Conservation (phyloP, 2,797 vertebrate species). For the Anomalospiza imberbis region DNA sequence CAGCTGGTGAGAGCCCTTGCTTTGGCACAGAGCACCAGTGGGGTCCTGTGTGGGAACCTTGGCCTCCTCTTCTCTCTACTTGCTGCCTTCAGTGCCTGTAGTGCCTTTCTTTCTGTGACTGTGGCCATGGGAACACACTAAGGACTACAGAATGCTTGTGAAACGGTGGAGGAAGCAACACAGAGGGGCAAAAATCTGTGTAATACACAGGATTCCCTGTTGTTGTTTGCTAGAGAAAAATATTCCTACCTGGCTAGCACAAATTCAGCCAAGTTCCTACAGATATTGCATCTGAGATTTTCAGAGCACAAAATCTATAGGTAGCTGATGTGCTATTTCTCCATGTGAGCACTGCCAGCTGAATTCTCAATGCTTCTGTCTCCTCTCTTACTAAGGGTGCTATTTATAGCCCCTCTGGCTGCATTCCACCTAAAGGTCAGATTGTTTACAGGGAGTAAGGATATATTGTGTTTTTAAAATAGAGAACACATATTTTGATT, state of each 20-base stretch:
- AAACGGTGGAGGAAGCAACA: neutral
- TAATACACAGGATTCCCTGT: neutral
- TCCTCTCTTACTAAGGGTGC: slow-evolving; percentile 19
- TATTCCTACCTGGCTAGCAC: neutral
- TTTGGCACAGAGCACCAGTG: neutral
- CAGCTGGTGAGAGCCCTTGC: neutral
- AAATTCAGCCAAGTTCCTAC: neutral
- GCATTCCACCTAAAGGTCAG: slow-evolving; percentile 64
- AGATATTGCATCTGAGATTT: neutral
- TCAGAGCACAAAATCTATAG: neutral
- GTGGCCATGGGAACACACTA: neutral
- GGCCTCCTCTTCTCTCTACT: neutral
- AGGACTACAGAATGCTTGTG: accelerated
- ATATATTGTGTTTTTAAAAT: slow-evolving; percentile 68
- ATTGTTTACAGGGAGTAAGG: slow-evolving; percentile 71
- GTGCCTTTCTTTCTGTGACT: neutral
- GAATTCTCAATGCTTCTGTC: slow-evolving; percentile 7
- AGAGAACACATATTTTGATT: slow-evolving; percentile 60
- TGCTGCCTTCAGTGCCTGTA: neutral
- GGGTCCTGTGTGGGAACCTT: neutral
- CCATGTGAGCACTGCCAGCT: neutral
- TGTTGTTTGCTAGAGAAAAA: neutral
- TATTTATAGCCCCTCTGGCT: slow-evolving; percentile 73
- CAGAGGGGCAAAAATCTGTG: neutral
- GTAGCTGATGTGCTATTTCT: neutral